These are phyloP conservation scores for Amphipoea oculea DNA, from an alignment of 2,888 invertebrate genomes.

Conservation along the genomic window DNA sequence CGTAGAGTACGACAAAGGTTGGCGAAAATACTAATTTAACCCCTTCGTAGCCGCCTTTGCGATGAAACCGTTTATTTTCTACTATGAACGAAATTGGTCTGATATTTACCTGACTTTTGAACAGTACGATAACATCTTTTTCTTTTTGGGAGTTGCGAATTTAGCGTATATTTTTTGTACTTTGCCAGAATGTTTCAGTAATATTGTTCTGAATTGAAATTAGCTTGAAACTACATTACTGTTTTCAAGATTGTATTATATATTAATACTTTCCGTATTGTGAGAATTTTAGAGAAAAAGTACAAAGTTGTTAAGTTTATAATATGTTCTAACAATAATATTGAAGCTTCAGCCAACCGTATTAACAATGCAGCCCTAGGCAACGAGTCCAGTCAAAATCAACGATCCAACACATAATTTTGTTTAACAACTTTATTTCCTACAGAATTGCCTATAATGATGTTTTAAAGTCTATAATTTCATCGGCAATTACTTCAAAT, in stretches of 20 bases:
- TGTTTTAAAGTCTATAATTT: constrained; percentile 56
- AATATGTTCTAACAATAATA: constrained; percentile 18
- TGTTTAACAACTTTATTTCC: constrained; percentile 48
- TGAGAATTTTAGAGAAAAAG: neutral
- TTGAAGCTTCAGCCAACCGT: constrained; percentile 1
- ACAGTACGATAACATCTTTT: constrained; percentile 40
- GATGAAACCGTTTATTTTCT: constrained; percentile 66
- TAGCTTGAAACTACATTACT: constrained; percentile 3
- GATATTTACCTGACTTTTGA: constrained; percentile 52
- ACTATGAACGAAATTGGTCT: constrained; percentile 51
- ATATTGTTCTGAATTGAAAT: constrained; percentile 34
- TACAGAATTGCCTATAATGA: constrained; percentile 46
- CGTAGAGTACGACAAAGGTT: constrained; percentile 64
- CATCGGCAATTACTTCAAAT: constrained; percentile 55
- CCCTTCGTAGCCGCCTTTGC: constrained; percentile 51
- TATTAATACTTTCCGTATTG: neutral
- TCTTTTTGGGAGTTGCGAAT: constrained; percentile 27
- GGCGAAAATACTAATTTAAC: constrained; percentile 68
- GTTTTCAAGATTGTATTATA: constrained; percentile 15
- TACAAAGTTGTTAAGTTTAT: neutral
- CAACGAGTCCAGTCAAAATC: constrained; percentile 21
- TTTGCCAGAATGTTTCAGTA: constrained; percentile 26
- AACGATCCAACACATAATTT: constrained; percentile 40
- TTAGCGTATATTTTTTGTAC: neutral
- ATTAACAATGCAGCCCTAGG: constrained; percentile 28